These are phyloP conservation scores for Oreohelix idahoensis DNA, from an alignment of 1,140 invertebrate species.

Conservation along the genomic window DNA sequence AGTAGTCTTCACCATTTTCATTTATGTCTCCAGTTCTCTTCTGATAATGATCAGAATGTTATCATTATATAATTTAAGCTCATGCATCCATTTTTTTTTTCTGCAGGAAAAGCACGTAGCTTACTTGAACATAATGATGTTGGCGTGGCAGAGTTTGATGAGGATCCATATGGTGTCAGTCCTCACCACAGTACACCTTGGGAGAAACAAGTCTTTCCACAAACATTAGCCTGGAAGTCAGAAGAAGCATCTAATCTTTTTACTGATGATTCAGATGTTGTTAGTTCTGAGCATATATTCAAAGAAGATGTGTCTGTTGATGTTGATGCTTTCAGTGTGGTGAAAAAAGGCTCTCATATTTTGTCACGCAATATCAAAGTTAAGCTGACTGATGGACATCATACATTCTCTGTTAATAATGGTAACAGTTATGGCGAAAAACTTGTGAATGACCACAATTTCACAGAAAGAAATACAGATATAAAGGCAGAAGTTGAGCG, in stretches of 20 bases:
- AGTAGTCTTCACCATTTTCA: no score
- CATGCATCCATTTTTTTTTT: no score
- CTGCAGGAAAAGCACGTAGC: conserved; percentile 57
- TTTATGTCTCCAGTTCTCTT: no score
- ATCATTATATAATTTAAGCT: neutral
- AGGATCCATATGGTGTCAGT: conserved; percentile 37
- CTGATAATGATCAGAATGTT: no score
- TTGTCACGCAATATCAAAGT: neutral
- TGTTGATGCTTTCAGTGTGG: neutral
- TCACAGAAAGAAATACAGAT: neutral
- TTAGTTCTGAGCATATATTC: neutral
- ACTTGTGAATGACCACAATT: neutral
- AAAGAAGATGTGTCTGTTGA: neutral
- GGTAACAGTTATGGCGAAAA: neutral
- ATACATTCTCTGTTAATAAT: neutral
- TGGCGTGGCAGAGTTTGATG: neutral
- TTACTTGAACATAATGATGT: conserved; percentile 51
- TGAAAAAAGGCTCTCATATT: neutral
- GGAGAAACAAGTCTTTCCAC: neutral
- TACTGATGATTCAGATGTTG: neutral
- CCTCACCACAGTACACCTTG: neutral
- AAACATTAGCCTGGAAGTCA: neutral
- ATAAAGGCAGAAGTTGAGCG: neutral
- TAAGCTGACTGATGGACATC: neutral
- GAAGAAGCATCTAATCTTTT: neutral